phyloP scores from a whole-genome alignment of 2,888 invertebrate species.

The Stenoptilia bipunctidactyla region DNA sequence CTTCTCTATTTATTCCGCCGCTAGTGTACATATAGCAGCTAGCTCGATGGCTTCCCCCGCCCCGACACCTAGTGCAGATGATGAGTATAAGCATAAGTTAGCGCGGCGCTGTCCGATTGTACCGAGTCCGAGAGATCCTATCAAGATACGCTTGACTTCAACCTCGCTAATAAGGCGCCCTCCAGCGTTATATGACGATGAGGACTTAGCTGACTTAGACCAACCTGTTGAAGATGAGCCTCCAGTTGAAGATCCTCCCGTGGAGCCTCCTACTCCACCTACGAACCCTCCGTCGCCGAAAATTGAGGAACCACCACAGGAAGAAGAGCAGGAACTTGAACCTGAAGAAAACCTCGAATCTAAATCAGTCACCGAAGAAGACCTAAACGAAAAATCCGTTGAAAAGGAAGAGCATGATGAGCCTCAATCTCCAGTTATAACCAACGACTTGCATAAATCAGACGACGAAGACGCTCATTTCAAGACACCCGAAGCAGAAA shows the following conservation, averaged over 20 bases:
- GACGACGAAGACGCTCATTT: neutral
- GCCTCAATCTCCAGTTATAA: slow-evolving; percentile 2
- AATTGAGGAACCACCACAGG: neutral
- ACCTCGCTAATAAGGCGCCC: slow-evolving; percentile 28
- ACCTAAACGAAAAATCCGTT: neutral
- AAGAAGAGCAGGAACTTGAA: neutral
- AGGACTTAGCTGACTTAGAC: neutral
- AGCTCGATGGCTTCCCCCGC: slow-evolving; percentile 15
- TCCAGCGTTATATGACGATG: neutral
- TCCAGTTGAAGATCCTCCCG: no score
- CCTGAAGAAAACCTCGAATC: no score
- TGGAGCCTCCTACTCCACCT: neutral
- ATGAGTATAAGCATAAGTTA: no score
- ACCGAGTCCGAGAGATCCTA: slow-evolving; percentile 46
- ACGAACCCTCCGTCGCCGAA: neutral
- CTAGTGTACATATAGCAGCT: slow-evolving; percentile 80
- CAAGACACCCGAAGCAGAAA: slow-evolving; percentile 2
- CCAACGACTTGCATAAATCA: neutral
- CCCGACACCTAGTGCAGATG: no score
- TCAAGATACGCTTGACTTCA: slow-evolving; percentile 54
- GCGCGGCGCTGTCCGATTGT: slow-evolving; percentile 35
- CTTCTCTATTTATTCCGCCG: slow-evolving; percentile 86
- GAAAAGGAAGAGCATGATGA: slow-evolving; percentile 20
- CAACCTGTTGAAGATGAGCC: slow-evolving; percentile 10
- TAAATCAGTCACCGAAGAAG: no score